Base-by-base conservation (phyloP, 2,888 invertebrate genomes). In the Phorcus lineatus region DNA sequence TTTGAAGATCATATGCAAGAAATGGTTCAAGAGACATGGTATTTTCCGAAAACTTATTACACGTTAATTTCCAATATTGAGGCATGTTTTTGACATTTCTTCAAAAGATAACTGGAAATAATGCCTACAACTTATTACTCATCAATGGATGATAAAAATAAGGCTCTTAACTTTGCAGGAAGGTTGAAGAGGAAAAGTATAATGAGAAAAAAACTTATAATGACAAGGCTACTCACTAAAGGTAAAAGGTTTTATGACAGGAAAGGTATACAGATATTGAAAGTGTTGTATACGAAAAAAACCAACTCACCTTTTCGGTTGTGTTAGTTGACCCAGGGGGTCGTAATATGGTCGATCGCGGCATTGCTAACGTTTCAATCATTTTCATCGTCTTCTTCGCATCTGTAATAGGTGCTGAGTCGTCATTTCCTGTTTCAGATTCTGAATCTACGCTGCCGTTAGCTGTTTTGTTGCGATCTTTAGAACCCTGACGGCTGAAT, bases 401-500 rank as follows among this genome's bases (percentile, higher is more conserved):
- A 40, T 70, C 70, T 3, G 19, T 70, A 4, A 19, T n/a, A 11
- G 70, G 70, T 36, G 70, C 36, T 2, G 36, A 31, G n/a, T 36
- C 70, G 57, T 57, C 57, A 22, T 19, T 19, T 36, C 36, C 70
- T 36, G 40, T n/a, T 11, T 40, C 36, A 16, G 67, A 67, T n/a
- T 67, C 67, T 36, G 70, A 31, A 19, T 70, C 70, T n/a, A 28
- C 70, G 24, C 40, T 70, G 9, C 70, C 70, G n/a, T 62, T 28
- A n/a, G 31, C 17, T n/a, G 28, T 31, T 11, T 31, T 76, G 16
- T 17, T 54, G 16, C n/a, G 17, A 17, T 53, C 53, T 4, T 76
- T 76, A 6, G 76, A 54, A 24, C 80, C 78, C 19, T 78, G 77
- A 3, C 78, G 54, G 16, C 70, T 78, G 77, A 86, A 81, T 75